Percentiles rank a stretch among this genome's conserved stretches.
These are phyloP conservation scores for Ectropis grisescens DNA, from an alignment of 1,140 invertebrate genomes.

Conservation along the genomic window DNA sequence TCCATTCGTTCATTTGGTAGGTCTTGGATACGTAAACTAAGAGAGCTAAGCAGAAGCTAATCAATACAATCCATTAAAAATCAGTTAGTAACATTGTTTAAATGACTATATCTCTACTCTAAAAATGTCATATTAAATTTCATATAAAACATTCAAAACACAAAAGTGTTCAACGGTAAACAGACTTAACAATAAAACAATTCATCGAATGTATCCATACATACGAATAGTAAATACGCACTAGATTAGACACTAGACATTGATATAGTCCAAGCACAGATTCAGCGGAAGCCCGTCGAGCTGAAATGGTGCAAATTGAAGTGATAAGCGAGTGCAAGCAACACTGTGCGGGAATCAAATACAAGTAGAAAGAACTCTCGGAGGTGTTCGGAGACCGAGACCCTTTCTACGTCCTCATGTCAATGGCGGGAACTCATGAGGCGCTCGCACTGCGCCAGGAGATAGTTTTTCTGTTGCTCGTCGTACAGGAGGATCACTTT, in stretches of 20 bases:
- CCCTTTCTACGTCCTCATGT: constrained; percentile 58
- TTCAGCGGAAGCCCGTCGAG: constrained; percentile 36
- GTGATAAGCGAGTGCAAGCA: constrained; percentile 50
- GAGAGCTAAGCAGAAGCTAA: too few relatives aligned
- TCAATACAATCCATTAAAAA: too few relatives aligned
- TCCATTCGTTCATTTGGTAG: too few relatives aligned
- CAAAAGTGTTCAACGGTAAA: background rate
- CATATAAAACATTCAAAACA: background rate
- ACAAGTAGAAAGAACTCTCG: constrained; percentile 52
- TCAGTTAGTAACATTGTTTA: too few relatives aligned
- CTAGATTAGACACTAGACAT: constrained; percentile 10
- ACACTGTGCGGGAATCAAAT: constrained; percentile 46
- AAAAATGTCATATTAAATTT: too few relatives aligned
- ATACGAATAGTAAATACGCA: background rate
- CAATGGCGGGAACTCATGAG: constrained; percentile 50
- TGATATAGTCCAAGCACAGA: constrained; percentile 13
- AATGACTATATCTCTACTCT: too few relatives aligned
- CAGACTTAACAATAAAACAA: background rate
- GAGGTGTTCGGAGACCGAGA: constrained; percentile 24
- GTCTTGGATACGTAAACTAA: too few relatives aligned
- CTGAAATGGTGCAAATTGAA: constrained; percentile 57
- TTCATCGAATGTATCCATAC: background rate
- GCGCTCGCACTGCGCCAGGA: constrained; percentile 48
- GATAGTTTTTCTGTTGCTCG: constrained; percentile 48
- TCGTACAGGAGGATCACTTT: constrained; percentile 60